Percentiles rank a stretch among this genome's conserved stretches.
These are phyloP conservation scores for Myanophis thanlyinensis DNA, from an alignment of 2,113 vertebrate species.

Conservation along the genomic window DNA sequence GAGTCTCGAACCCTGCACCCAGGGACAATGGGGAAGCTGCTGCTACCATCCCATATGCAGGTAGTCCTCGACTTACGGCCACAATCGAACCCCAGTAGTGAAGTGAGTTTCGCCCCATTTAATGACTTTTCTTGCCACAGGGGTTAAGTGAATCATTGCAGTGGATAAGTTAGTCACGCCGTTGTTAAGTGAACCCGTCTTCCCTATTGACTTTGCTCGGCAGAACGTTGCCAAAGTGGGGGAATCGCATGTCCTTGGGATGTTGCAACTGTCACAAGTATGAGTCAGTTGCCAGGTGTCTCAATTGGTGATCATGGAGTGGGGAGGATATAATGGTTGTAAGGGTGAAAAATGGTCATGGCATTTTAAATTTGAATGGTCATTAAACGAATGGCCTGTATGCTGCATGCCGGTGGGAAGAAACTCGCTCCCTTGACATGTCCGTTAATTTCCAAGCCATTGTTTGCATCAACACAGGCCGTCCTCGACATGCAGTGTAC, in stretches of 20 bases:
- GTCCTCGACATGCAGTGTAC: neutral
- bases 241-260: too few species aligned
- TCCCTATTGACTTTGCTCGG: neutral
- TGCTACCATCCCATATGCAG: neutral
- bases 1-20: too few species aligned
- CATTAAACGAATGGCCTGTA: neutral
- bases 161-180: too few species aligned
- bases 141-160: too few species aligned
- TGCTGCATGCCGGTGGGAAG: neutral
- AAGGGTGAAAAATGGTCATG: neutral
- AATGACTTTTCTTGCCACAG: neutral
- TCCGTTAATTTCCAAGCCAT: neutral
- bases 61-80: neutral
- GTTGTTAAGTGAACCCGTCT: neutral
- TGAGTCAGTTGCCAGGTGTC: neutral
- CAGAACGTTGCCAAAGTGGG: too few species aligned
- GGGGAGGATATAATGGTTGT: neutral
- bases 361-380: accelerated
- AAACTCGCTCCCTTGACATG: neutral
- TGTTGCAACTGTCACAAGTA: neutral
- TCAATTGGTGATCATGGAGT: neutral
- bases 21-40: neutral
- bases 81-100: neutral
- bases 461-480: neutral
- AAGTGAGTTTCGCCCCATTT: neutral